Conservation (phyloP, 2,888 invertebrate genomes). For the Xylota segnis region DNA sequence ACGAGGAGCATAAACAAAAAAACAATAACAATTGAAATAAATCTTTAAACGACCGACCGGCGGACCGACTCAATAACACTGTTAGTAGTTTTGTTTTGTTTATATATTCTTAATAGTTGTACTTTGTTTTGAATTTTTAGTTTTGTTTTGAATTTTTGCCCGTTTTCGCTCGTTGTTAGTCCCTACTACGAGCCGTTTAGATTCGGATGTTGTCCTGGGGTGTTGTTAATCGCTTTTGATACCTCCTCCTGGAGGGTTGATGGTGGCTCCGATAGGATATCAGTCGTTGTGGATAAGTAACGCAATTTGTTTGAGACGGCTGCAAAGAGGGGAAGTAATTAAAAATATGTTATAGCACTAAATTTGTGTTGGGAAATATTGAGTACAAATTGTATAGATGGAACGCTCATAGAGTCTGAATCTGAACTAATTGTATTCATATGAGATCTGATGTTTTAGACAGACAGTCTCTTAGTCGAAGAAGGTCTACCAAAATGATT, state of each 20-base stretch:
- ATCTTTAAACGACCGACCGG: slow-evolving; percentile 18
- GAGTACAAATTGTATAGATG: no score
- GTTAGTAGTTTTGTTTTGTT: slow-evolving; percentile 24
- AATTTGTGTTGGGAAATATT: no score
- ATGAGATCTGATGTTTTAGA: no score
- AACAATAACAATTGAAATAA: slow-evolving; percentile 12
- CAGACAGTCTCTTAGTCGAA: no score
- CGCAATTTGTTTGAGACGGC: slow-evolving; percentile 96
- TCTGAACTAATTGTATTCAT: no score
- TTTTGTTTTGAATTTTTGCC: neutral
- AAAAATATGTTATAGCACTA: neutral
- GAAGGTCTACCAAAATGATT: no score
- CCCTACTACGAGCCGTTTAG: slow-evolving; percentile 78
- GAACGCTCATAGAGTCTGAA: no score
- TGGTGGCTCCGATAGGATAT: slow-evolving; percentile 94
- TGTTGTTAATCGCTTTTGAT: slow-evolving; percentile 88
- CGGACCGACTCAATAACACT: slow-evolving; percentile 10
- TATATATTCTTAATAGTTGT: slow-evolving; percentile 62
- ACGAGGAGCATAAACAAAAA: neutral
- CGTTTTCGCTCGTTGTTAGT: neutral
- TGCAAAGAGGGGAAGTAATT: slow-evolving; percentile 84
- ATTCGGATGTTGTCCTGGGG: slow-evolving; percentile 83
- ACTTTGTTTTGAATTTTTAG: slow-evolving; percentile 58
- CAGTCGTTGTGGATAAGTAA: slow-evolving; percentile 95
- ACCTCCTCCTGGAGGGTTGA: slow-evolving; percentile 96